These are phyloP conservation scores for Drosophila arizonae DNA, from an alignment of 1,140 invertebrate species.

Conservation along the genomic window DNA sequence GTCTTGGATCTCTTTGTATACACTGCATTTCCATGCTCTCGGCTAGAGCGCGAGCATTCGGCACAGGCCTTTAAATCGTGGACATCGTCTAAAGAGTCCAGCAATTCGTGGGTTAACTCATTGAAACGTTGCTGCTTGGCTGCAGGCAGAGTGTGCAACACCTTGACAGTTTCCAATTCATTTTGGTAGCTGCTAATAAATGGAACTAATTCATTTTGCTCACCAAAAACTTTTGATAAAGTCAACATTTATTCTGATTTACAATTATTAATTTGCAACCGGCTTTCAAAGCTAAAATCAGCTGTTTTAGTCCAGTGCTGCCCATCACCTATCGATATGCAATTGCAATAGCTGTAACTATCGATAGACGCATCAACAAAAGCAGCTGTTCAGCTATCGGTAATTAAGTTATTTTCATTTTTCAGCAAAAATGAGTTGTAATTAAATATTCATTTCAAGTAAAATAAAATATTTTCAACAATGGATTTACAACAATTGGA, in stretches of 20 bases:
- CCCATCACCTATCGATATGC: background rate
- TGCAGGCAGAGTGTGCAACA: slow-evolving; percentile 22
- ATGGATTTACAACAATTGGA: slow-evolving; percentile 93
- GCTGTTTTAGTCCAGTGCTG: background rate
- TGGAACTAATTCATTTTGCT: slow-evolving; percentile 38
- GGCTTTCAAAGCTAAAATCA: background rate
- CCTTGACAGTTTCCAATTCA: slow-evolving; percentile 55
- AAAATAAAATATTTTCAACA: background rate
- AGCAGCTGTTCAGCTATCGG: slow-evolving; percentile 7
- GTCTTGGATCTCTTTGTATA: slow-evolving; percentile 25
- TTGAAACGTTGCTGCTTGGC: slow-evolving; percentile 5
- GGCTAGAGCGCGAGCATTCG: slow-evolving; percentile 6
- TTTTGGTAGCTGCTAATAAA: slow-evolving; percentile 29
- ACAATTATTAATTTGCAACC: background rate
- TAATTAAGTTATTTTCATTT: background rate
- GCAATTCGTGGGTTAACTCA: slow-evolving; percentile 26
- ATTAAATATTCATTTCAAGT: slow-evolving; percentile 27
- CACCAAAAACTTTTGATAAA: slow-evolving; percentile 31
- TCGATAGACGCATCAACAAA: background rate
- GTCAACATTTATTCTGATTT: slow-evolving; percentile 6
- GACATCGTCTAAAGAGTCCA: slow-evolving; percentile 24
- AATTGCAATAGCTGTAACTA: background rate
- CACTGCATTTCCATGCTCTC: slow-evolving; percentile 58
- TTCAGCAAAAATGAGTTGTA: background rate
- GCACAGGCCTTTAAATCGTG: slow-evolving; percentile 12